Evolutionary conservation across 2,797 vertebrate genomes (phyloP), one percentile per base, ranked within the genome.

Genomic region (Xenopus petersii): DNA sequence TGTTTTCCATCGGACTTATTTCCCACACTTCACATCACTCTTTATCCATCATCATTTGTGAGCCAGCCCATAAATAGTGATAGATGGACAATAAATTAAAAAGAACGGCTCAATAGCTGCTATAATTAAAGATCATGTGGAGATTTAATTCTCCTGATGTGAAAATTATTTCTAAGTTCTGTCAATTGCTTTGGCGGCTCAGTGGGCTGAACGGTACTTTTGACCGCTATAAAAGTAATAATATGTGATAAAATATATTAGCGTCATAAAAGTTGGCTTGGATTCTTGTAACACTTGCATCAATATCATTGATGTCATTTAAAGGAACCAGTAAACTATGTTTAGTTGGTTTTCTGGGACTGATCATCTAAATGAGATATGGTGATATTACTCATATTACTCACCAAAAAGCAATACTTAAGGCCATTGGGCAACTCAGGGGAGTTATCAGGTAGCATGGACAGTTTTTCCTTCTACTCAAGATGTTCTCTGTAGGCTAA

Each of bases 1-100:
- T 54, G 65, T 26, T 54, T 12, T 30, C 2, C 5, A 51, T 67
- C 65, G 13, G 65, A 67, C 65, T 51, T 24, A 21, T 67, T 67
- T 51, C 46, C 64, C 11, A 51, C 48, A 26, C 47, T 67, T 67
- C 24, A 15, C 48, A 30, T 67, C 42, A 67, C 12, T 12, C 48
- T 26, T 26, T 54, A 67, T 51, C 17, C 65, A 67, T 26, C 13
- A 51, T 51, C 4, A 67, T 30, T 67, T 30, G 5, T 12, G 48
- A 26, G 11, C 56, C 16, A 2, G 17, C 17, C 17, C 9, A 58
- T 58, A 17, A 58, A 58, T n/a, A 58, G 9, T 42, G 16, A 58
- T 58, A 58, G 13, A 58, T 42, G 17, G 17, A 58, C 9, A 10
- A 17, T 58, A 10, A 10, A 58, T n/a, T 2, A 58, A n/a, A n/a